Conservation (phyloP, 2,113 vertebrate species). For the Leptocoma aspasia region DNA sequence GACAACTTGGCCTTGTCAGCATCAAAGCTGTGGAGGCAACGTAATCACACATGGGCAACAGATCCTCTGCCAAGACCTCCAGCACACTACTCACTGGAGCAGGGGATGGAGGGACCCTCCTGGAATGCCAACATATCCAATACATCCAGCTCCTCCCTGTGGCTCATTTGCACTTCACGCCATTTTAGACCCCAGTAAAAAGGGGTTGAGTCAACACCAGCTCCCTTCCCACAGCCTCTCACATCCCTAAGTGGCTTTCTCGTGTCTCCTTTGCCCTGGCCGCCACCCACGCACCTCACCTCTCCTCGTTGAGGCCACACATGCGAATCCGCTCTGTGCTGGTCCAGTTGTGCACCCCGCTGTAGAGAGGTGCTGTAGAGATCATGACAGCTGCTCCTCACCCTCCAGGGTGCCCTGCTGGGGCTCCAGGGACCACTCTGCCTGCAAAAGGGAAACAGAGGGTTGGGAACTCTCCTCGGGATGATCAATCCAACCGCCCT, state of each 20-base stretch:
- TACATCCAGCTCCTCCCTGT: background rate
- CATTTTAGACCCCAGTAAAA: background rate
- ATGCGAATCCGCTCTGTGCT: constrained; percentile 76
- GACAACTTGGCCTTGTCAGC: background rate
- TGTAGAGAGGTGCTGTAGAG: constrained; percentile 79
- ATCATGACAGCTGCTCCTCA: constrained; percentile 79
- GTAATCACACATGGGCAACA: accelerated
- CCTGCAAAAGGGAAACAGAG: constrained; percentile 46
- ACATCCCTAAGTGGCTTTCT: background rate
- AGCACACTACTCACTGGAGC: accelerated
- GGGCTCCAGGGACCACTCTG: constrained; percentile 56
- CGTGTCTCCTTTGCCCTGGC: background rate
- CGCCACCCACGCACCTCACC: constrained; percentile 66
- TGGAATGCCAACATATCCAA: background rate
- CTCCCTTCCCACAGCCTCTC: background rate
- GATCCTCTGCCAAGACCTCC: background rate
- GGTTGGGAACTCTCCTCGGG: background rate
- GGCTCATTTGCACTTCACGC: background rate
- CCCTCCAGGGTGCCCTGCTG: constrained; percentile 46
- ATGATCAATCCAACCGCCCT: background rate
- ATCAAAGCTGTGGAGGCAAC: accelerated
- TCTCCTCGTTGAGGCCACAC: constrained; percentile 84
- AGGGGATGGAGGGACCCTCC: accelerated
- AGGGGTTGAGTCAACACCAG: background rate
- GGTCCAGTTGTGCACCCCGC: constrained; percentile 76